phyloP scores from a whole-genome alignment of 2,888 invertebrate genomes.

The Cephus pulcher region DNA sequence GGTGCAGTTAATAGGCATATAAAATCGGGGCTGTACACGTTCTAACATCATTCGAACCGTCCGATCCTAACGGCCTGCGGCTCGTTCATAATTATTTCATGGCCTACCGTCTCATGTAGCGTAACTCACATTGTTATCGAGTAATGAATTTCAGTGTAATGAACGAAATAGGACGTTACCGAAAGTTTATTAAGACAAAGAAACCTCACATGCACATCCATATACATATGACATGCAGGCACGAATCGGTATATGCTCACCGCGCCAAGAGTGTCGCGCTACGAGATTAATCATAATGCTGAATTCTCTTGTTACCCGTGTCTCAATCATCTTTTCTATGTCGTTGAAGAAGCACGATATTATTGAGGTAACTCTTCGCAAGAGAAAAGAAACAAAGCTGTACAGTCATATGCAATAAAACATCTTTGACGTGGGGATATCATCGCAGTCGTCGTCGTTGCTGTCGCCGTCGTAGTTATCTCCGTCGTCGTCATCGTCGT shows the following conservation, averaged over 20 bases:
- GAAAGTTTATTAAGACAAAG: conserved; percentile 23
- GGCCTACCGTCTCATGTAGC: conserved; percentile 60
- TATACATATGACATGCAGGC: background rate
- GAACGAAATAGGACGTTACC: conserved; percentile 43
- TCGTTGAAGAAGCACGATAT: conserved; percentile 58
- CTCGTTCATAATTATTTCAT: conserved; percentile 59
- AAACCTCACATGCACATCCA: conserved; percentile 30
- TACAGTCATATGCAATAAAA: conserved; percentile 65
- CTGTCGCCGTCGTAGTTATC: background rate
- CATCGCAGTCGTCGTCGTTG: background rate
- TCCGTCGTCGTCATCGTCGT: background rate
- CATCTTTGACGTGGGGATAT: conserved; percentile 60
- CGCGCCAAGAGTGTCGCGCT: background rate
- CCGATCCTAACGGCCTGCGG: conserved; percentile 27
- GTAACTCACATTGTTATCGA: conserved; percentile 57
- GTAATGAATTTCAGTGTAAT: conserved; percentile 50
- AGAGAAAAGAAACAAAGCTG: conserved; percentile 47
- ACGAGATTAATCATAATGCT: conserved; percentile 27
- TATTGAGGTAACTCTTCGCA: conserved; percentile 58
- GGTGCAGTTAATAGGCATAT: conserved; percentile 45
- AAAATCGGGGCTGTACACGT: conserved; percentile 42
- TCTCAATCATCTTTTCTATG: conserved; percentile 60
- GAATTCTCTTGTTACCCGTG: conserved; percentile 42
- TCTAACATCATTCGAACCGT: conserved; percentile 38
- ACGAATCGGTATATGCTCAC: background rate